A percentile compares a stretch with the other conserved stretches of the same genome.
Evolutionary conservation across 2,113 vertebrate species (phyloP).

Genomic region (Tetraodon nigroviridis): DNA sequence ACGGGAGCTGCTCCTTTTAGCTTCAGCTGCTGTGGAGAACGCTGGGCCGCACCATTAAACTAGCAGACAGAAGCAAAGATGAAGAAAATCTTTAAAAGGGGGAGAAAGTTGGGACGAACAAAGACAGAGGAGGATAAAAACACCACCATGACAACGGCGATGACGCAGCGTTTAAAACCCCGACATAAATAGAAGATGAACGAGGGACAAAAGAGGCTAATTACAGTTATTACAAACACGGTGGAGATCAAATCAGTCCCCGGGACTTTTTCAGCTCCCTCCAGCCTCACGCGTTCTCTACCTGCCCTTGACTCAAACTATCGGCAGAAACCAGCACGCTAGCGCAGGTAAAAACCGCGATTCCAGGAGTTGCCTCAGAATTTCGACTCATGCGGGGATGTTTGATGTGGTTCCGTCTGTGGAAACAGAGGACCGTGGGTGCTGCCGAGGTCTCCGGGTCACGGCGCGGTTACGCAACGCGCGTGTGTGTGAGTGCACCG

Average conservation of each 20-base stretch:
- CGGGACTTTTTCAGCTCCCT: constrained; percentile 12
- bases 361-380: not conserved
- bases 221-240: constrained; percentile 21
- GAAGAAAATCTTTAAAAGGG: not conserved
- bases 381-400: not conserved
- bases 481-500: constrained; percentile 9
- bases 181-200: not conserved
- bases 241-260: constrained; percentile 13
- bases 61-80: not conserved
- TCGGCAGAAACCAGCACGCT: no score
- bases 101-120: not conserved
- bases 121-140: not conserved
- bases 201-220: constrained; percentile 25
- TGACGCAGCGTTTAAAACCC: not conserved
- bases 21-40: no score
- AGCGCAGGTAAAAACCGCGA: not conserved
- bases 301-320: constrained; percentile 1
- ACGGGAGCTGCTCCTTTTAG: no score
- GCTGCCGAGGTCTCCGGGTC: not conserved
- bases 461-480: constrained; percentile 31
- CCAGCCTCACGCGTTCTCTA: constrained; percentile 3
- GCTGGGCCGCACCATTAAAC: no score
- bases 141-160: no score
- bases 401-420: constrained; percentile 1
- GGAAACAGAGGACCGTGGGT: constrained; percentile 20